Base-by-base conservation (phyloP, 2,888 invertebrate species). In the Cremastinae sp. region DNA sequence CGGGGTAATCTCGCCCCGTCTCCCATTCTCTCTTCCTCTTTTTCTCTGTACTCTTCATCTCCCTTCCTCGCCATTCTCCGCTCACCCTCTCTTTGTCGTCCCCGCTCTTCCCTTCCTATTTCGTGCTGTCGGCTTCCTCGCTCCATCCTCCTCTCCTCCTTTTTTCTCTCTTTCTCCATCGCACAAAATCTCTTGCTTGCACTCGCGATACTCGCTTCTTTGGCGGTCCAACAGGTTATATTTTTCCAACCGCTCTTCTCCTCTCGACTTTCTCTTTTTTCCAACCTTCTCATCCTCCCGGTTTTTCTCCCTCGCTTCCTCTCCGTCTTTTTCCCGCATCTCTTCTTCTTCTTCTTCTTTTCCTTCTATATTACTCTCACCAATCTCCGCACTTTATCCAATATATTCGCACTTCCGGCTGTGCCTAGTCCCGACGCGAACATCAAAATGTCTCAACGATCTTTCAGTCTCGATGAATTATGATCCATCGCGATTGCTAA, bases 221-320 rank as follows among this genome's bases (percentile, higher is more conserved):
- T 85, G 79, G 84, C 83, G 85, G 86, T 88, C 88, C 88, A 88
- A 88, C 88, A 88, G 88, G 88, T 88, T 88, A 88, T 88, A 87
- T 87, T 88, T 87, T 88, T 87, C 85, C 85, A 84, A 78, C 80
- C 69, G 68, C 75, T 65, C 70, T 69, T 65, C 56, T 65, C 73
- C 41, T 41, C 56, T 56, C 47, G n/a, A 43, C 74, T 61, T 55
- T 55, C 64, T 49, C 18, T 62, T 69, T 72, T 49, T 45, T 43
- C 74, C 56, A 16, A 10, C n/a, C 47, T 16, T 73, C 66, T 53
- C 18, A 55, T 45, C 53, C 39, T 14, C 72, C 58, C 45, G 56
- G 12, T 68, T 59, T 74, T 49, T 58, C 59, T 39, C 22, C 53
- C 66, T 58, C 62, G 28, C 28, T 71, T 70, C 74, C 68, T 72